Percentiles rank a stretch among this genome's conserved stretches.
Conservation (phyloP, 1,140 invertebrate genomes). For the Probaryconus sp. region DNA sequence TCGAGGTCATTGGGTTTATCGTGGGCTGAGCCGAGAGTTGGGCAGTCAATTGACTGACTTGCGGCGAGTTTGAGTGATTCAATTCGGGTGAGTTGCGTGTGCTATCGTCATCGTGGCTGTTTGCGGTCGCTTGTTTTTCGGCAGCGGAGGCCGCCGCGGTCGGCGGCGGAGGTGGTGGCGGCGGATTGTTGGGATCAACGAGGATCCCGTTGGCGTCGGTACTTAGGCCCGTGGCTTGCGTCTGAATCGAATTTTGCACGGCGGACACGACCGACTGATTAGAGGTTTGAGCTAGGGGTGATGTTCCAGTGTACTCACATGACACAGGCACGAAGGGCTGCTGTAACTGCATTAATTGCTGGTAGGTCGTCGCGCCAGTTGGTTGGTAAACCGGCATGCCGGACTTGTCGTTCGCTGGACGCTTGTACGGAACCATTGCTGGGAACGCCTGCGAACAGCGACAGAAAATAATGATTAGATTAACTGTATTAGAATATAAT, state of each 20-base stretch:
- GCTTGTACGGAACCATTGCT: conserved; percentile 95
- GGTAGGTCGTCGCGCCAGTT: conserved; percentile 89
- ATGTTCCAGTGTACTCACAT: conserved; percentile 92
- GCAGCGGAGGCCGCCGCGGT: conserved; percentile 60
- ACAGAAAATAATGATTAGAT: conserved; percentile 42
- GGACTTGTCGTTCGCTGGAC: conserved; percentile 95
- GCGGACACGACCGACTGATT: conserved; percentile 74
- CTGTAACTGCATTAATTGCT: conserved; percentile 96
- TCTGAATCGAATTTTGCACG: conserved; percentile 74
- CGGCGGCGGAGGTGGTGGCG: conserved; percentile 74
- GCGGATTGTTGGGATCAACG: conserved; percentile 79
- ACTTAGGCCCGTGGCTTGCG: conserved; percentile 66
- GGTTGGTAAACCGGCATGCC: conserved; percentile 97
- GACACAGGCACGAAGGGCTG: conserved; percentile 95
- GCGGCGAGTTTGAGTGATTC: conserved; percentile 72
- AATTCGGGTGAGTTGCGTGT: conserved; percentile 76
- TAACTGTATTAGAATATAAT: neutral
- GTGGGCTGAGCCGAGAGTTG: conserved; percentile 55
- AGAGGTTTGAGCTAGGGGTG: conserved; percentile 80
- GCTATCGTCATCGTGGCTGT: conserved; percentile 73
- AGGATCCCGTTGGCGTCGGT: conserved; percentile 75
- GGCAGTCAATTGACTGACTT: conserved; percentile 62
- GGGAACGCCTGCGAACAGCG: conserved; percentile 88
- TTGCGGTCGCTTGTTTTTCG: conserved; percentile 68
- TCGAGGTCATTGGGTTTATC: conserved; percentile 71